Evolutionary conservation across 2,888 invertebrate genomes (phyloP).

Genomic region (Phalangium opilio): DNA sequence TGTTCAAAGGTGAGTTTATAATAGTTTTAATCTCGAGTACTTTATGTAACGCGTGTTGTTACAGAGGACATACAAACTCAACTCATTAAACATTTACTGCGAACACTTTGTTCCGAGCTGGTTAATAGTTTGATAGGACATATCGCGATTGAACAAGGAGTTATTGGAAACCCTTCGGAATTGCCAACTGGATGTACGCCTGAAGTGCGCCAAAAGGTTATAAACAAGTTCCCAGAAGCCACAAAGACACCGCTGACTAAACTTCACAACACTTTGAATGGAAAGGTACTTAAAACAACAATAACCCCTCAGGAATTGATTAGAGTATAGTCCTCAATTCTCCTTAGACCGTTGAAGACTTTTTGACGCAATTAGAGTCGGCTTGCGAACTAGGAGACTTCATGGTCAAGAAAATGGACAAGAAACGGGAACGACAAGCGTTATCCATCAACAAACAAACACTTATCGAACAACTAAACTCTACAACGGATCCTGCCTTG

Average conservation of each 20-base stretch:
- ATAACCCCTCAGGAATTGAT: neutral
- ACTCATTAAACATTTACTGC: slow-evolving; percentile 65
- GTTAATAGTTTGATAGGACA: slow-evolving; percentile 61
- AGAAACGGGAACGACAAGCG: slow-evolving; percentile 51
- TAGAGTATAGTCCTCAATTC: neutral
- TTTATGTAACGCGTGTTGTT: too few species aligned
- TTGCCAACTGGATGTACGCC: slow-evolving; percentile 26
- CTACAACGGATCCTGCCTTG: slow-evolving; percentile 51
- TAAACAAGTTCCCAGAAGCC: slow-evolving; percentile 31
- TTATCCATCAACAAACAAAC: slow-evolving; percentile 43
- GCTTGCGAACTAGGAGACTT: slow-evolving; percentile 47
- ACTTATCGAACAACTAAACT: slow-evolving; percentile 56
- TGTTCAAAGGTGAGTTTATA: slow-evolving; percentile 25
- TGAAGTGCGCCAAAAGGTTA: slow-evolving; percentile 29
- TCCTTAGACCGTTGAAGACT: slow-evolving; percentile 50
- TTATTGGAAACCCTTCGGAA: slow-evolving; percentile 22
- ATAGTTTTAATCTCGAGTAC: too few species aligned
- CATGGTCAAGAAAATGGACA: slow-evolving; percentile 73
- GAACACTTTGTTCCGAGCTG: slow-evolving; percentile 65
- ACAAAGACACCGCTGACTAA: slow-evolving; percentile 48
- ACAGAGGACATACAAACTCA: slow-evolving; percentile 43
- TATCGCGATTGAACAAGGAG: slow-evolving; percentile 39
- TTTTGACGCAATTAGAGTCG: slow-evolving; percentile 54
- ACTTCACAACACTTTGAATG: slow-evolving; percentile 49
- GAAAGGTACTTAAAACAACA: slow-evolving; percentile 33